phyloP scores from a whole-genome alignment of 2,888 invertebrate species.

The Lysandra bellargus region DNA sequence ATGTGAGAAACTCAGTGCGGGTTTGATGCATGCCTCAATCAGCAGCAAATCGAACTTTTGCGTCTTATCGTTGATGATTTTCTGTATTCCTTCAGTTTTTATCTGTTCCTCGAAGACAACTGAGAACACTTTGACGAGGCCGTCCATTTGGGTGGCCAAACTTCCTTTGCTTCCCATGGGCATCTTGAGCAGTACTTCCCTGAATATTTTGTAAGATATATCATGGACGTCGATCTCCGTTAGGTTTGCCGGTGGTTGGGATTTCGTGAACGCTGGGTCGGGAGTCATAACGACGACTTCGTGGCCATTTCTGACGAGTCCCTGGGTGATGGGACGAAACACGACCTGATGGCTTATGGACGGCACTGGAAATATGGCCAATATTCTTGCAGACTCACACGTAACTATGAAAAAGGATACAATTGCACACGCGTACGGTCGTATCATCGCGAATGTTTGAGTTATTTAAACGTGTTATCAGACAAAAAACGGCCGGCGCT shows the following conservation, averaged over 20 bases:
- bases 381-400: slow-evolving; percentile 48
- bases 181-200: slow-evolving; percentile 21
- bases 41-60: slow-evolving; percentile 51
- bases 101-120: slow-evolving; percentile 40
- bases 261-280: slow-evolving; percentile 51
- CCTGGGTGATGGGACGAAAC: slow-evolving; percentile 53
- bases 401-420: background rate
- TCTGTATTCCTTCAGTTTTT: slow-evolving; percentile 37
- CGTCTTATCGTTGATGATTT: slow-evolving; percentile 38
- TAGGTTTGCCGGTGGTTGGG: slow-evolving; percentile 49
- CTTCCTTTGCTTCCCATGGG: slow-evolving; percentile 17
- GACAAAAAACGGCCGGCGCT: background rate
- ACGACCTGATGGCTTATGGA: slow-evolving; percentile 55
- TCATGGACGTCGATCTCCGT: slow-evolving; percentile 55
- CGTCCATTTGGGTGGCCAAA: slow-evolving; percentile 35
- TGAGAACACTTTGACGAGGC: background rate
- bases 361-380: slow-evolving; percentile 53
- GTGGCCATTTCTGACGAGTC: slow-evolving; percentile 57
- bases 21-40: slow-evolving; percentile 46
- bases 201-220: slow-evolving; percentile 48
- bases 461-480: no score
- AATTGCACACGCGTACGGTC: background rate
- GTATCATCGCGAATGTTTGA: background rate
- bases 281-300: slow-evolving; percentile 57
- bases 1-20: slow-evolving; percentile 49